Percentiles rank a stretch among this genome's conserved stretches.
phyloP scores from a whole-genome alignment of 1,140 invertebrate genomes.

The Caerostris darwini region DNA sequence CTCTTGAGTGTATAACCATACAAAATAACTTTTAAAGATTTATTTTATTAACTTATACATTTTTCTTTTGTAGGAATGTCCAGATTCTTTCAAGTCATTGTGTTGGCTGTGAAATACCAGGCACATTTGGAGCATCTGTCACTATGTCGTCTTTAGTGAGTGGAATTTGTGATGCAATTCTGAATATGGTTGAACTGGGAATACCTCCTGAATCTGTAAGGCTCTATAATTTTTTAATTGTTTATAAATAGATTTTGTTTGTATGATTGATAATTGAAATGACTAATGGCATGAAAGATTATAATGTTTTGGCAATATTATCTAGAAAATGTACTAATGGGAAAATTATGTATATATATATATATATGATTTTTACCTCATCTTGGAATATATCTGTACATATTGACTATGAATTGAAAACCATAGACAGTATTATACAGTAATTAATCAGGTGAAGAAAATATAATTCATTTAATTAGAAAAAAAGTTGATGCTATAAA shows the following conservation, averaged over 20 bases:
- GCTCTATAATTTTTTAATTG: conserved; percentile 74
- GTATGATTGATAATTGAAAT: background rate
- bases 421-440: background rate
- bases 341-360: background rate
- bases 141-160: conserved; percentile 92
- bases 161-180: conserved; percentile 91
- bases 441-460: background rate
- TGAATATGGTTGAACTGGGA: conserved; percentile 88
- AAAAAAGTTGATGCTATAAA: no score
- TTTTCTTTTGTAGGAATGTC: conserved; percentile 73
- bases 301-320: no score
- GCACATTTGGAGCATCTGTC: conserved; percentile 82
- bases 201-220: conserved; percentile 87
- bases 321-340: no score
- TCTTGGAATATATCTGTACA: background rate
- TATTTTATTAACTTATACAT: background rate
- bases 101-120: conserved; percentile 82
- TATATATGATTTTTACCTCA: background rate
- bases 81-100: conserved; percentile 84
- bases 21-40: no score
- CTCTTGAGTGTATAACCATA: no score
- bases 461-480: background rate
- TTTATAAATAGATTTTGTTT: background rate
- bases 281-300: background rate
- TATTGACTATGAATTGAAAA: background rate